phyloP scores from a whole-genome alignment of 2,113 vertebrate species.

The Corythornis vintsioides region DNA sequence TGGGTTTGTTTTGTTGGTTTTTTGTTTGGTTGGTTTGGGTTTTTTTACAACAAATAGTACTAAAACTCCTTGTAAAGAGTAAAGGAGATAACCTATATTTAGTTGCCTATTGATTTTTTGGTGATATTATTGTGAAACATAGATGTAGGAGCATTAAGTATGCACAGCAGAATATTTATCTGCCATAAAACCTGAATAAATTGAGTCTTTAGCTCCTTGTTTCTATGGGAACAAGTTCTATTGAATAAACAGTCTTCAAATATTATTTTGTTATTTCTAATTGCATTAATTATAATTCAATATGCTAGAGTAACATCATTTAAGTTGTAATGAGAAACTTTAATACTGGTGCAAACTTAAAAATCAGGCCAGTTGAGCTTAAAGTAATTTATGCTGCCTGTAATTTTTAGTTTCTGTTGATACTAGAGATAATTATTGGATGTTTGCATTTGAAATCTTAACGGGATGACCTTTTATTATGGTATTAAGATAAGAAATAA shows the following conservation, averaged over 20 bases:
- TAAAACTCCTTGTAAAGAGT: neutral
- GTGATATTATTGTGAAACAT: neutral
- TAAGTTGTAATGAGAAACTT: slow-evolving; percentile 49
- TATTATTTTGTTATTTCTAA: slow-evolving; percentile 62
- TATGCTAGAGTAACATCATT: slow-evolving; percentile 60
- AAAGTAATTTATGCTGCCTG: slow-evolving; percentile 24
- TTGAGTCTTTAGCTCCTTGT: slow-evolving; percentile 25
- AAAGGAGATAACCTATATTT: slow-evolving; percentile 7
- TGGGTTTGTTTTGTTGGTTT: neutral
- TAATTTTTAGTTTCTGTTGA: slow-evolving; percentile 45
- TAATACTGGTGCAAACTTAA: neutral
- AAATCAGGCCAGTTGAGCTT: slow-evolving; percentile 22
- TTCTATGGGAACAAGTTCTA: slow-evolving; percentile 50
- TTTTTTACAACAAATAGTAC: neutral
- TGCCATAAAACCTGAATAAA: slow-evolving; percentile 43
- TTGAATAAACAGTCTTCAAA: slow-evolving; percentile 53
- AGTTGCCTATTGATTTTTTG: slow-evolving; percentile 21
- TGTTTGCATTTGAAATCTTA: slow-evolving; percentile 24
- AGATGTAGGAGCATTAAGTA: slow-evolving; percentile 26
- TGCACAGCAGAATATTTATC: slow-evolving; percentile 18
- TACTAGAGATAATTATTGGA: slow-evolving; percentile 29
- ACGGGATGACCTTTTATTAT: neutral
- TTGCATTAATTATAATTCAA: slow-evolving; percentile 66
- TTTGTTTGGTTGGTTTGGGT: neutral
- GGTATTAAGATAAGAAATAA: neutral